Percentiles rank a stretch among this genome's conserved stretches.
Conservation (phyloP, 1,140 invertebrate genomes). For the Eriocheir sinensis region DNA sequence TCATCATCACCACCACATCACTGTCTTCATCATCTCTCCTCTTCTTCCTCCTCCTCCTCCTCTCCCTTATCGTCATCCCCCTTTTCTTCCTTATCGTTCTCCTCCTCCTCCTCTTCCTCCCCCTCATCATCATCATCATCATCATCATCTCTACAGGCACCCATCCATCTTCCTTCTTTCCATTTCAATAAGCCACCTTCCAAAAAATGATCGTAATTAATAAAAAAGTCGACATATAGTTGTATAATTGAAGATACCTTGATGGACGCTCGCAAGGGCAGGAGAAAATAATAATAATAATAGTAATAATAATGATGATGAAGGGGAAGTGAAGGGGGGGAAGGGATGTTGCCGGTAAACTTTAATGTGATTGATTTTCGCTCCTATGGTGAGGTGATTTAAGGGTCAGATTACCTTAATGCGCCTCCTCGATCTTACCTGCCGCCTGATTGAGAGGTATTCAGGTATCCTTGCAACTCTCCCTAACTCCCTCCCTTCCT, state of each 20-base stretch:
- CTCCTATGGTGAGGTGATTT: neutral
- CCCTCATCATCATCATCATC: too few species aligned
- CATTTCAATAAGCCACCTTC: too few species aligned
- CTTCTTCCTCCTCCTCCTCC: neutral
- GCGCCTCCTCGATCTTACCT: too few species aligned
- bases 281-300: neutral
- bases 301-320: neutral
- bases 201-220: neutral
- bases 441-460: neutral
- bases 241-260: neutral
- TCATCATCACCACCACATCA: too few species aligned
- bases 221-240: neutral
- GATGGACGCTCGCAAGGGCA: neutral
- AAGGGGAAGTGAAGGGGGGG: conserved; percentile 7
- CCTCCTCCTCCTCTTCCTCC: neutral
- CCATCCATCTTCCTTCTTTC: too few species aligned
- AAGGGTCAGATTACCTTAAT: neutral
- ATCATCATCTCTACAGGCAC: neutral
- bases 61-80: neutral
- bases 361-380: neutral
- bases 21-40: neutral
- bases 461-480: too few species aligned
- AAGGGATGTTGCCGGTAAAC: neutral
- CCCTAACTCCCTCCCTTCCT: neutral
- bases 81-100: neutral